Conservation (phyloP, 1,140 invertebrate species). For the Lepidurus couesii region DNA sequence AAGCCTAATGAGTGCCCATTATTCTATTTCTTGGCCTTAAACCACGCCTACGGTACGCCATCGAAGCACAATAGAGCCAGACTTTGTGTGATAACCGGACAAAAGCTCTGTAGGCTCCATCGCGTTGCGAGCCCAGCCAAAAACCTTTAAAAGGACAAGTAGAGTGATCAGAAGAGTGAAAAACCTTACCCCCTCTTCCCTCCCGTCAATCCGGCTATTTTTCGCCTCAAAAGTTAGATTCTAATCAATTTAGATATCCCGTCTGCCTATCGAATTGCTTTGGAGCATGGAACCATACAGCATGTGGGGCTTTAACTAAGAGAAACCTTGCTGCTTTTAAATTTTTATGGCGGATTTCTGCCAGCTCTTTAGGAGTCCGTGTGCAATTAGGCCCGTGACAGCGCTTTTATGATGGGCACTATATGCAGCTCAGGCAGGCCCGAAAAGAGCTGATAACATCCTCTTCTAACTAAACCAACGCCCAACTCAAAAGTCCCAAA, state of each 20-base stretch:
- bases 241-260: neutral
- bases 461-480: neutral
- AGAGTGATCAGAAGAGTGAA: too few relatives aligned
- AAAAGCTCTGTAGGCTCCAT: neutral
- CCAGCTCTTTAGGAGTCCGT: neutral
- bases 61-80: neutral
- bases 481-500: neutral
- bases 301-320: neutral
- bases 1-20: conserved; percentile 4
- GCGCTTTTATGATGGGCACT: conserved; percentile 6
- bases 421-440: neutral
- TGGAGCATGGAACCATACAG: neutral
- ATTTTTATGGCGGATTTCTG: neutral
- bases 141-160: neutral
- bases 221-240: neutral
- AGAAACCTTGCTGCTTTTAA: neutral
- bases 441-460: neutral
- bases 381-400: conserved; percentile 21
- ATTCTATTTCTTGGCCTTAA: conserved; percentile 10
- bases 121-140: neutral
- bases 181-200: neutral
- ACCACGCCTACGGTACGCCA: neutral
- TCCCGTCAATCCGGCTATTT: neutral
- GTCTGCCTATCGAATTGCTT: neutral
- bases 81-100: neutral